Percentiles rank a stretch among this genome's conserved stretches.
Conservation (phyloP, 2,888 invertebrate genomes). For the Criorhina ranunculi region DNA sequence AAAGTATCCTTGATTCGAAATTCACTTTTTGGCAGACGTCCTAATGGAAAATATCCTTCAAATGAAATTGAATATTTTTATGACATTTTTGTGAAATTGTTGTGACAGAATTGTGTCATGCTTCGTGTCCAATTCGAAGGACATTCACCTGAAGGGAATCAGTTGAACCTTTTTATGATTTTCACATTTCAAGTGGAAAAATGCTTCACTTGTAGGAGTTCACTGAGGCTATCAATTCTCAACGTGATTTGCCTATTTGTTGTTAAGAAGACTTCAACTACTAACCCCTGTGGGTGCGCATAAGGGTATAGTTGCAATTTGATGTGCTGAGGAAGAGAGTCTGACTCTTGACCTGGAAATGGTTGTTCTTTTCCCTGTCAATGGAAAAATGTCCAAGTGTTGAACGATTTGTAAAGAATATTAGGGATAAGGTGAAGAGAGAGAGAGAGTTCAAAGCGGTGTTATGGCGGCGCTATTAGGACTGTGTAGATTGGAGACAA, state of each 20-base stretch:
- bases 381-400: slow-evolving; percentile 23
- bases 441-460: not conserved
- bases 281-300: slow-evolving; percentile 5
- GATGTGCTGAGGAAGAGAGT: slow-evolving; percentile 34
- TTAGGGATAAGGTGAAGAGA: not conserved
- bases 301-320: slow-evolving; percentile 41
- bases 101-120: slow-evolving; percentile 54
- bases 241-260: slow-evolving; percentile 56
- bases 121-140: slow-evolving; percentile 21
- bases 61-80: slow-evolving; percentile 28
- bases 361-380: slow-evolving; percentile 14
- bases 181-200: slow-evolving; percentile 62
- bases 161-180: slow-evolving; percentile 46
- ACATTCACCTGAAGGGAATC: slow-evolving; percentile 44
- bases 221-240: slow-evolving; percentile 49
- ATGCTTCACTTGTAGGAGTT: slow-evolving; percentile 62
- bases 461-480: slow-evolving; percentile 15
- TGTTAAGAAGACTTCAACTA: slow-evolving; percentile 3
- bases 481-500: not conserved
- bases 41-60: slow-evolving; percentile 59
- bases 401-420: not conserved
- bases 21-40: slow-evolving; percentile 56
- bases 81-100: slow-evolving; percentile 34
- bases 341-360: slow-evolving; percentile 63
- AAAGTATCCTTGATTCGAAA: slow-evolving; percentile 18